A percentile compares a stretch with the other conserved stretches of the same genome.
Conservation (phyloP, 2,113 vertebrate genomes). For the Rhinoderma darwinii region DNA sequence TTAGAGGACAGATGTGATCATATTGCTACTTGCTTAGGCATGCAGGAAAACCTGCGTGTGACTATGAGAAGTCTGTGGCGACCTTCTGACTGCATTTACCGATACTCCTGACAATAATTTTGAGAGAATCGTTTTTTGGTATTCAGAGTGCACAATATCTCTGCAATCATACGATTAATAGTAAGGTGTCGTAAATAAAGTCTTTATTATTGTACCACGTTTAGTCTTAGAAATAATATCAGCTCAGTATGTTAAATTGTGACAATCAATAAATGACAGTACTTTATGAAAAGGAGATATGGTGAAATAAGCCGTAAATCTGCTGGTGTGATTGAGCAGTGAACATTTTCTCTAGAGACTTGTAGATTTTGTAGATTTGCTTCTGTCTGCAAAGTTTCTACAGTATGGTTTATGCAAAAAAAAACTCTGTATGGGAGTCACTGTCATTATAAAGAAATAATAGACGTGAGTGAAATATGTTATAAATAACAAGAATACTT, state of each 20-base stretch:
- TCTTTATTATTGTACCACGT: not conserved
- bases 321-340: not conserved
- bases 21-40: no score
- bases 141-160: not conserved
- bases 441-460: not conserved
- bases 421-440: not conserved
- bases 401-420: not conserved
- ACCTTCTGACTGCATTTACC: not conserved
- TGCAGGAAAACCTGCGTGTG: not conserved
- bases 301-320: conserved; percentile 1
- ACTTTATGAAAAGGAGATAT: not conserved
- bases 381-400: not conserved
- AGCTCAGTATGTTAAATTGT: not conserved
- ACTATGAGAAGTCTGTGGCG: not conserved
- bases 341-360: not conserved
- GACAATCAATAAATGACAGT: not conserved
- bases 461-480: not conserved
- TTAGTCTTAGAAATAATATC: not conserved
- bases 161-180: not conserved
- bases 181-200: not conserved
- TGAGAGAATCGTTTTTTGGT: not conserved
- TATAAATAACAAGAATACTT: not conserved
- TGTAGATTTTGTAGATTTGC: not conserved
- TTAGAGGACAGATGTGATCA: no score
- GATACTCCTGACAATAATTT: not conserved